Evolutionary conservation across 92 coral and sea anemone species (phyloP).

Genomic region (Chrysogorgia sp.): DNA sequence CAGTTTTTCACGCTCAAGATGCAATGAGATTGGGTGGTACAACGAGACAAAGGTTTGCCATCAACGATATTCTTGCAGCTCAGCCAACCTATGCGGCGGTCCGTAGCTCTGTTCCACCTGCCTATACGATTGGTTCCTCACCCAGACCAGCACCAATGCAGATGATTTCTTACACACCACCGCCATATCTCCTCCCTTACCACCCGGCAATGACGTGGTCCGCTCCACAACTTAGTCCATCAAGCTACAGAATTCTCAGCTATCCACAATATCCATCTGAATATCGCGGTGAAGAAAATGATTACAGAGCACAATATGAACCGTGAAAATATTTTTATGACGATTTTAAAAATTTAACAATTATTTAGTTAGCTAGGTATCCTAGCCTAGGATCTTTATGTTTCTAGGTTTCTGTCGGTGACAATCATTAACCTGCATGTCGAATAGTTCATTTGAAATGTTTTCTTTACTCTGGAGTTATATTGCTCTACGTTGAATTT

Average conservation of each 20-base stretch:
- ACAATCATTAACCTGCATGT: too few species aligned
- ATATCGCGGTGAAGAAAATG: neutral
- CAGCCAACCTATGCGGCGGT: neutral
- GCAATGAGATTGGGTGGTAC: too few species aligned
- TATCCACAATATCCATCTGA: neutral
- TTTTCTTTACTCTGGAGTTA: too few species aligned
- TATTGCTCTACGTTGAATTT: too few species aligned
- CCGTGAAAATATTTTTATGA: neutral
- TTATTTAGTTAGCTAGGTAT: too few species aligned
- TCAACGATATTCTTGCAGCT: conserved; percentile 13
- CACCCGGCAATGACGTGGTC: neutral
- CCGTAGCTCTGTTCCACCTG: neutral
- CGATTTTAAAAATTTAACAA: too few species aligned
- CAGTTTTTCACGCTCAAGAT: neutral
- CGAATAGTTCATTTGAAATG: too few species aligned
- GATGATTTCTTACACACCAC: conserved; percentile 10
- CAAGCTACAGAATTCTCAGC: neutral
- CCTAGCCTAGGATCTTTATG: too few species aligned
- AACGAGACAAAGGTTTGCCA: conserved; percentile 6
- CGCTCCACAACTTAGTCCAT: neutral
- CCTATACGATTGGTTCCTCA: neutral
- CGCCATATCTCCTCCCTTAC: conserved; percentile 1
- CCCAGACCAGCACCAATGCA: neutral
- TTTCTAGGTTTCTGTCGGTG: too few species aligned
- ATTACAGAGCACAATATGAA: neutral